phyloP scores from a whole-genome alignment of 1,140 invertebrate species.

The Drosophila elegans region DNA sequence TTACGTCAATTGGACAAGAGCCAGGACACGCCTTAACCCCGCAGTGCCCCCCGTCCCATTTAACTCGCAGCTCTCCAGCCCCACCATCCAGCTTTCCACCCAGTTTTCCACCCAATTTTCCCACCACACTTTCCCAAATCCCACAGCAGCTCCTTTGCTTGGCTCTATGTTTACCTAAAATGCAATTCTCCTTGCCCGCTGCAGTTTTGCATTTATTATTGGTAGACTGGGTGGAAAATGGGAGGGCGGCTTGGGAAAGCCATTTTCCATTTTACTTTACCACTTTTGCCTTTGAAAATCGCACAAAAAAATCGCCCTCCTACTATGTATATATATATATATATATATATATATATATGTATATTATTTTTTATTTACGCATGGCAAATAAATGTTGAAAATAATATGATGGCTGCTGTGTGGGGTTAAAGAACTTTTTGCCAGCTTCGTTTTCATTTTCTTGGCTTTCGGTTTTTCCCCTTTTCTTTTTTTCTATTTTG shows the following conservation, averaged over 20 bases:
- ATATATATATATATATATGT: conserved; percentile 14
- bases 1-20: conserved; percentile 74
- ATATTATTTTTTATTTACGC: conserved; percentile 64
- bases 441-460: conserved; percentile 44
- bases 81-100: background rate
- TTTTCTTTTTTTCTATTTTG: conserved; percentile 19
- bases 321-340: background rate
- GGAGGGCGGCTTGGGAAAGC: conserved; percentile 10
- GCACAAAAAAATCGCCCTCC: conserved; percentile 12
- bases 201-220: conserved; percentile 75
- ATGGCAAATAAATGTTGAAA: conserved; percentile 80
- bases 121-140: conserved; percentile 5
- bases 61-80: conserved; percentile 8
- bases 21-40: conserved; percentile 59
- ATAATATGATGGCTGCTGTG: conserved; percentile 62
- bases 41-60: conserved; percentile 17
- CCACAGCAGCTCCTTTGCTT: conserved; percentile 27
- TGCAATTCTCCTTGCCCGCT: conserved; percentile 58
- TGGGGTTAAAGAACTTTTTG: conserved; percentile 72
- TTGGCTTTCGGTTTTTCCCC: conserved; percentile 12
- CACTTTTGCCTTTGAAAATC: conserved; percentile 41
- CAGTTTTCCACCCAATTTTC: background rate
- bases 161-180: conserved; percentile 72
- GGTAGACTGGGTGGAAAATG: conserved; percentile 9
- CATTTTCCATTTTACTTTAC: conserved; percentile 61